These are phyloP conservation scores for Enteromius paludinosus DNA, from an alignment of 2,797 vertebrate species.

Conservation along the genomic window DNA sequence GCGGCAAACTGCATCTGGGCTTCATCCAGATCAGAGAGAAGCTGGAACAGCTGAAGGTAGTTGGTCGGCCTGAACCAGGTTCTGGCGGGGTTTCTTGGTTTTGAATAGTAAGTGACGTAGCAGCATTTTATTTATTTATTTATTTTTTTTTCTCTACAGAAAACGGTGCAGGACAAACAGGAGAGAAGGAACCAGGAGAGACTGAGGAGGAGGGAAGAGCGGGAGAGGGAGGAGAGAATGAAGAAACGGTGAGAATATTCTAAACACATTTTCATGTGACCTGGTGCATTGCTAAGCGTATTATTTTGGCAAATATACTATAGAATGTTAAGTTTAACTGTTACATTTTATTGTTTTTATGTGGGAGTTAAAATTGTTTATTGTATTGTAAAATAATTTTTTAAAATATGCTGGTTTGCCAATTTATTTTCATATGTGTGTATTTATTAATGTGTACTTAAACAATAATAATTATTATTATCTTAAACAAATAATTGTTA, in stretches of 20 bases:
- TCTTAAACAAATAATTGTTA: not conserved
- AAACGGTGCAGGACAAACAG: slow-evolving; percentile 95
- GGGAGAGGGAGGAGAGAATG: slow-evolving; percentile 90
- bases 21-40: slow-evolving; percentile 99
- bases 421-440: no score
- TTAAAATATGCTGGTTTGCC: no score
- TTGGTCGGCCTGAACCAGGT: not conserved
- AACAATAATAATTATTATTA: no score
- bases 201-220: slow-evolving; percentile 91
- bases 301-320: not conserved
- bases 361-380: no score
- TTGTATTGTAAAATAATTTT: no score
- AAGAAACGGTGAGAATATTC: slow-evolving; percentile 79
- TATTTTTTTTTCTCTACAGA: slow-evolving; percentile 71
- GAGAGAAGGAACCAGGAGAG: slow-evolving; percentile 95
- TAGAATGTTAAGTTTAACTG: no score
- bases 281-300: not conserved
- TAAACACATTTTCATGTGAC: not conserved
- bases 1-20: slow-evolving; percentile 96
- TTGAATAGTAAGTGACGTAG: not conserved
- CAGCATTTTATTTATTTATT: no score
- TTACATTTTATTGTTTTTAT: no score
- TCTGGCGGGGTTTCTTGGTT: not conserved
- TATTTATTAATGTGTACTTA: no score
- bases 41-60: slow-evolving; percentile 92